Evolutionary conservation across 2,888 invertebrate species (phyloP), one percentile per base, ranked within the genome.

Genomic region (Cabera pusaria): DNA sequence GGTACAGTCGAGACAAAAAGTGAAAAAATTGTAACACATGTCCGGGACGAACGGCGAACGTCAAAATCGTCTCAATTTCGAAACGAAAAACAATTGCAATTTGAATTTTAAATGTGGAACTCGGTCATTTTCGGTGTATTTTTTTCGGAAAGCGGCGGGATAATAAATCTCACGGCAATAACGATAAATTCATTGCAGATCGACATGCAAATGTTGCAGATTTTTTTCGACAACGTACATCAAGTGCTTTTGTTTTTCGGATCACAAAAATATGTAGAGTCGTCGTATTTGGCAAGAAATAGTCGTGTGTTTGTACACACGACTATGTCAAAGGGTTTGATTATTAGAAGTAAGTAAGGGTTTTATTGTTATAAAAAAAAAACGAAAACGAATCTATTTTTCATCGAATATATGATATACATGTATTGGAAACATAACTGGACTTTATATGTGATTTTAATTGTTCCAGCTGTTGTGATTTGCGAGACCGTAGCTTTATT

Each of bases 101-200:
- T 85, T 86, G 78, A 86, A 87, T 75, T 87, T 86, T 72, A 86
- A 87, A 86, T 86, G 49, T 60, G 61, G 68, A 62, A 65, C 68
- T 72, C 77, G 78, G 74, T 78, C 79, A 83, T 86, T 84, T 82
- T 81, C 67, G 72, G 66, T 59, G 64, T 65, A 72, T 83, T 86
- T 86, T n/a, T 86, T 87, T 83, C 74, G 72, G 54, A 77, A 81
- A 75, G 75, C 67, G 72, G 73, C 65, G 57, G 59, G 56, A 60
- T 72, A 83, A 88, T 88, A 88, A 88, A 88, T 88, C 88, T 82
- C 62, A 47, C 52, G 52, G 82, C 86, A 87, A 88, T 88, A 88
- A 88, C 87, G 63, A 88, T 88, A 88, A 88, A 88, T 88, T 88
- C 87, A 87, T 88, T 87, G 86, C 80, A 60, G 76, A 85, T 87